Evolutionary conservation across 1,140 invertebrate genomes (phyloP).

Genomic region (Pseudomyrmex pallidus): DNA sequence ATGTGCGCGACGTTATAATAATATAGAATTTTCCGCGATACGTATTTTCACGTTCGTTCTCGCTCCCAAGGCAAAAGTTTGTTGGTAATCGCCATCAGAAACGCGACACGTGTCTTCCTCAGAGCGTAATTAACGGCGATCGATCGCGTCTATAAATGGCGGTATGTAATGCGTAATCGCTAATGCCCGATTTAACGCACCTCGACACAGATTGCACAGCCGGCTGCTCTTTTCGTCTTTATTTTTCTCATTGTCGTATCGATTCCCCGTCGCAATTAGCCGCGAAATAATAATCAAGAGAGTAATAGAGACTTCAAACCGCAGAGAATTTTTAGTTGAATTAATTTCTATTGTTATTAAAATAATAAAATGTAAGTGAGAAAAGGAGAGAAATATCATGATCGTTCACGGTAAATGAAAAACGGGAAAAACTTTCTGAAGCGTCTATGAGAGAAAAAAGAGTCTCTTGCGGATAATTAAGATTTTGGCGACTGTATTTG

Average conservation of each 20-base stretch:
- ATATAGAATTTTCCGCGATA: neutral
- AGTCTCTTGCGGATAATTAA: constrained; percentile 4
- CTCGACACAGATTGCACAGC: constrained; percentile 41
- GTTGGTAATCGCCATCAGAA: neutral
- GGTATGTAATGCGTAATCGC: constrained; percentile 27
- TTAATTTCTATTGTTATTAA: too few relatives aligned
- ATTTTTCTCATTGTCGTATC: constrained; percentile 38
- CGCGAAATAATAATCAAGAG: too few relatives aligned
- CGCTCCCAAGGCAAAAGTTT: neutral
- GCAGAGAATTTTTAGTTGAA: too few relatives aligned
- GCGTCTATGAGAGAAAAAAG: neutral
- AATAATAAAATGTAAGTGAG: neutral
- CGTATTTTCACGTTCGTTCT: neutral
- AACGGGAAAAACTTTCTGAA: neutral
- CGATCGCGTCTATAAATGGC: constrained; percentile 42
- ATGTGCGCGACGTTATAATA: neutral
- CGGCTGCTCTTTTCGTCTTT: constrained; percentile 13
- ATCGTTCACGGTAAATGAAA: neutral
- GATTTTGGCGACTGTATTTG: neutral
- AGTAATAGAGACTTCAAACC: neutral
- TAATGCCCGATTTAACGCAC: constrained; percentile 40
- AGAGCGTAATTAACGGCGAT: constrained; percentile 34
- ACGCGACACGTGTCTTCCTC: constrained; percentile 37
- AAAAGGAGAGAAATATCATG: too few relatives aligned
- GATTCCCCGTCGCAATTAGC: constrained; percentile 18